phyloP scores from a whole-genome alignment of 2,888 invertebrate species.

The Scaptomyza flava region DNA sequence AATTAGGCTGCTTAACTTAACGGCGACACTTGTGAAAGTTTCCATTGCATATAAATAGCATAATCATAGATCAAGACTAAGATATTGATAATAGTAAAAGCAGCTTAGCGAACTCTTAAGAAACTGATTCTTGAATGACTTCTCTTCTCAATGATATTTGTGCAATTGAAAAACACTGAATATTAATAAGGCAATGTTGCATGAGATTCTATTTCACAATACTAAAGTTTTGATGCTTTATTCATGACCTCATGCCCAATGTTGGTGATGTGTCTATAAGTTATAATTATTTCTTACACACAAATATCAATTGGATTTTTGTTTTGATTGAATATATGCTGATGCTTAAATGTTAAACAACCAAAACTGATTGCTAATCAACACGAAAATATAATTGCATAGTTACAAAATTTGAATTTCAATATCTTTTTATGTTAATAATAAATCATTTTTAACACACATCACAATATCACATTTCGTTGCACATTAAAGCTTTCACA shows the following conservation, averaged over 20 bases:
- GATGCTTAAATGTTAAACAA: neutral
- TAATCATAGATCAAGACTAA: constrained; percentile 9
- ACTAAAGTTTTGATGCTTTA: neutral
- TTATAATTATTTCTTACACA: too few species aligned
- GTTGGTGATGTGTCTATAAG: too few species aligned
- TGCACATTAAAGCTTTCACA: constrained; percentile 27
- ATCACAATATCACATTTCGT: constrained; percentile 12
- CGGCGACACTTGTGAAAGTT: constrained; percentile 16
- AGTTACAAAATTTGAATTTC: neutral
- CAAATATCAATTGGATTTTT: neutral
- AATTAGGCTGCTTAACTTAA: constrained; percentile 12
- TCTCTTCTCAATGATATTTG: too few species aligned
- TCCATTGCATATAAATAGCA: constrained; percentile 13
- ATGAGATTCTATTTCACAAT: too few species aligned
- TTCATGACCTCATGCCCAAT: too few species aligned
- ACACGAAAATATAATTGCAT: constrained; percentile 1
- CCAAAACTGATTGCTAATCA: neutral
- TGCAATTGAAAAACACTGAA: too few species aligned
- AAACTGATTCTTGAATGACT: neutral
- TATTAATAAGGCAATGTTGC: too few species aligned
- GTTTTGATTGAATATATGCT: neutral
- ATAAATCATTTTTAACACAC: constrained; percentile 4
- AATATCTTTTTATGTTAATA: neutral
- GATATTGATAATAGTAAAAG: constrained; percentile 9
- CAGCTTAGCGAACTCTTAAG: neutral